Evolutionary conservation across 1,140 invertebrate species (phyloP).

Genomic region (Octopus sinensis): DNA sequence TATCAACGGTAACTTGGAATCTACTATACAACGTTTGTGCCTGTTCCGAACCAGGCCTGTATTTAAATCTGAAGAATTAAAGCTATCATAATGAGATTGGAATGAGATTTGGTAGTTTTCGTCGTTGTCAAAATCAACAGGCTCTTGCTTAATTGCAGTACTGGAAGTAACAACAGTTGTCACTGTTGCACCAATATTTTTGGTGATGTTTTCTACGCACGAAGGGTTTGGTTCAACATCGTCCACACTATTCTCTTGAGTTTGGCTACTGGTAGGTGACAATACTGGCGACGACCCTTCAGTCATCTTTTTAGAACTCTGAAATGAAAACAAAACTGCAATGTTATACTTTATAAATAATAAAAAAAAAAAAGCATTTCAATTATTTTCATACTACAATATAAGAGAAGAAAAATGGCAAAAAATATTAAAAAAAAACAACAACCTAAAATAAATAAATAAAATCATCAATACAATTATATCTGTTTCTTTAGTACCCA

Average conservation of each 20-base stretch:
- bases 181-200: not conserved
- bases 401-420: too few species aligned
- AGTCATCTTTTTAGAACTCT: slow-evolving; percentile 5
- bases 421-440: too few species aligned
- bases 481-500: too few species aligned
- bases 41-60: slow-evolving; percentile 10
- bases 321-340: not conserved
- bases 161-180: not conserved
- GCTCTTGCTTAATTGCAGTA: not conserved
- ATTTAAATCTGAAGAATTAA: slow-evolving; percentile 10
- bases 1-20: slow-evolving; percentile 21
- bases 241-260: not conserved
- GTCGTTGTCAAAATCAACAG: not conserved
- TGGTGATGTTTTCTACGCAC: not conserved
- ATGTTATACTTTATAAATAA: too few species aligned
- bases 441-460: too few species aligned
- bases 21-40: too few species aligned
- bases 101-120: not conserved
- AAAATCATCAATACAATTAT: too few species aligned
- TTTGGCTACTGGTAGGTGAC: not conserved
- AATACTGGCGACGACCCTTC: slow-evolving; percentile 3
- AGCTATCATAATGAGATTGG: not conserved
- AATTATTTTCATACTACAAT: too few species aligned
- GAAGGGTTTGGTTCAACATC: too few species aligned
- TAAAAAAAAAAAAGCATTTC: too few species aligned